Evolutionary conservation across 2,797 vertebrate species (phyloP).

Genomic region (Urocyon cinereoargenteus): DNA sequence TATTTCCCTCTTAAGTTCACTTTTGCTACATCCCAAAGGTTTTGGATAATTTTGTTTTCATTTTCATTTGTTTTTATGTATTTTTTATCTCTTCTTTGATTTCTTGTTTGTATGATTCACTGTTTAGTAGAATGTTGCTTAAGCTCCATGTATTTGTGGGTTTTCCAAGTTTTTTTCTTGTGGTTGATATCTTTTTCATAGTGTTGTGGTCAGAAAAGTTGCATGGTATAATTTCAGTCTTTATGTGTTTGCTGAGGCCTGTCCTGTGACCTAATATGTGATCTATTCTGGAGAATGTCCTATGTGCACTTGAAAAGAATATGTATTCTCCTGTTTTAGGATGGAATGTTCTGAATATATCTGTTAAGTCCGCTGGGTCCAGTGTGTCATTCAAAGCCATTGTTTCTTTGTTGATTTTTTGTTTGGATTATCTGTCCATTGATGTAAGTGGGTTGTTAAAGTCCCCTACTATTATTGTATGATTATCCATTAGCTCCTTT

Average conservation of each 20-base stretch:
- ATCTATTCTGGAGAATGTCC: neutral
- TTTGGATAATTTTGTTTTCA: neutral
- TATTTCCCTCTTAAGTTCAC: neutral
- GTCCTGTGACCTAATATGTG: neutral
- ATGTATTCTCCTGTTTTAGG: neutral
- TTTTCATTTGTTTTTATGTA: neutral
- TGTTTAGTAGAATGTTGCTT: neutral
- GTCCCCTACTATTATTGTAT: neutral
- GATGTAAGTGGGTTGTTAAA: neutral
- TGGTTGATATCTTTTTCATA: neutral
- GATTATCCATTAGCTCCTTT: neutral
- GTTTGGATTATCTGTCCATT: neutral
- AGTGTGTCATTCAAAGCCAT: neutral
- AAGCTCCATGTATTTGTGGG: neutral
- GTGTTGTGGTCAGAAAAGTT: neutral
- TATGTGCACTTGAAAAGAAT: neutral
- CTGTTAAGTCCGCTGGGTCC: neutral
- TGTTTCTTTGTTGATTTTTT: neutral
- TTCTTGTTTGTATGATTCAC: neutral
- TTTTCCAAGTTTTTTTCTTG: neutral
- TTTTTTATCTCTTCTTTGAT: neutral
- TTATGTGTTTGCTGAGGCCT: neutral
- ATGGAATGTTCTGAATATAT: neutral
- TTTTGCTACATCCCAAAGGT: neutral
- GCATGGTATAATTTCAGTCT: neutral